These are phyloP conservation scores for Leptinotarsa undecemlineata DNA, from an alignment of 1,140 invertebrate genomes.

Conservation along the genomic window DNA sequence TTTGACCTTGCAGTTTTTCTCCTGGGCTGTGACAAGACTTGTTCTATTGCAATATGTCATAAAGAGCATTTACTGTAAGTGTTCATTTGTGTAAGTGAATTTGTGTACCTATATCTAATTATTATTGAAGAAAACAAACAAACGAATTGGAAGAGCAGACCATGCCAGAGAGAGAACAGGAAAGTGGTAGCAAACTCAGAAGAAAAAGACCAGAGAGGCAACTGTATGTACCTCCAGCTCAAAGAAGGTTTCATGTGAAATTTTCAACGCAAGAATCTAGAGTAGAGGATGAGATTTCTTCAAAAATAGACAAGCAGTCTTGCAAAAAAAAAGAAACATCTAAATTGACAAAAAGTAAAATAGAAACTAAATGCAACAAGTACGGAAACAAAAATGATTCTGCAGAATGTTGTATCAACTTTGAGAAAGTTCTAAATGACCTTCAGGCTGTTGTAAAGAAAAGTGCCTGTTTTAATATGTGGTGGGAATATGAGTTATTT, in stretches of 20 bases:
- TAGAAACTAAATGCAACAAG: not conserved
- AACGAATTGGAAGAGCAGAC: slow-evolving; percentile 27
- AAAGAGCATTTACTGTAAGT: slow-evolving; percentile 44
- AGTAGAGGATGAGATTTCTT: slow-evolving; percentile 8
- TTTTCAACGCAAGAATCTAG: slow-evolving; percentile 12
- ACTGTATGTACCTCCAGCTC: slow-evolving; percentile 50
- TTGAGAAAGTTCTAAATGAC: not conserved
- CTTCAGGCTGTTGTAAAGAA: no score
- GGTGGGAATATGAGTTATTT: slow-evolving; percentile 20
- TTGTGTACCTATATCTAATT: not conserved
- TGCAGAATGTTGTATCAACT: not conserved
- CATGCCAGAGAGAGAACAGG: slow-evolving; percentile 25
- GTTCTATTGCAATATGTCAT: slow-evolving; percentile 44
- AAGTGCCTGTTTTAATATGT: not conserved
- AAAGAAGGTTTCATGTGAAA: slow-evolving; percentile 37
- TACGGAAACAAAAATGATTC: not conserved
- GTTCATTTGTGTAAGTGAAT: not conserved
- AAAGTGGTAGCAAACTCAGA: slow-evolving; percentile 30
- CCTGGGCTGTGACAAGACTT: slow-evolving; percentile 35
- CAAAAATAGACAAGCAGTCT: slow-evolving; percentile 4
- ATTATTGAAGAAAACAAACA: slow-evolving; percentile 28
- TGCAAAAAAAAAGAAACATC: slow-evolving; percentile 6
- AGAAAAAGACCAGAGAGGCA: slow-evolving; percentile 44
- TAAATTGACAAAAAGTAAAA: not conserved
- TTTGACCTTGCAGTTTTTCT: slow-evolving; percentile 47